These are phyloP conservation scores for Clarias gariepinus DNA, from an alignment of 2,113 vertebrate species.

Conservation along the genomic window DNA sequence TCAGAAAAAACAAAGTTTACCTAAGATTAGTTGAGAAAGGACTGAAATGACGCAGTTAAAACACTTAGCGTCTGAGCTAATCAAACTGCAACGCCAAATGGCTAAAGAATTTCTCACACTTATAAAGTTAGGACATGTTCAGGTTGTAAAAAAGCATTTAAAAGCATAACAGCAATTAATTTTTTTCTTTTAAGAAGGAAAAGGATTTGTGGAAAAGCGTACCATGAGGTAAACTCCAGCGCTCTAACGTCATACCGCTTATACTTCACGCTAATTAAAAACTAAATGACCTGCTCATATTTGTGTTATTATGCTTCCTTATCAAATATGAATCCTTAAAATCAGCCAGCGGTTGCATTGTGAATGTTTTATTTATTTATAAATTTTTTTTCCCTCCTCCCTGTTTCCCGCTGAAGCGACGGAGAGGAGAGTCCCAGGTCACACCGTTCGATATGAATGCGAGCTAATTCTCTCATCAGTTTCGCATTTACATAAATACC, in stretches of 20 bases:
- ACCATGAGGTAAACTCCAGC: neutral
- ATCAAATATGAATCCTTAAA: neutral
- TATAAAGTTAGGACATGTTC: too few species aligned
- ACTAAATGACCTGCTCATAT: neutral
- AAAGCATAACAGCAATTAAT: neutral
- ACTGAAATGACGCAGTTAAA: too few species aligned
- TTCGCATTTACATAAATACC: slow-evolving; percentile 51
- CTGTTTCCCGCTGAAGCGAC: neutral
- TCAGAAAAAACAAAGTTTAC: too few species aligned
- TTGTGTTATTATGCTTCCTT: neutral
- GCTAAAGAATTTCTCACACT: too few species aligned
- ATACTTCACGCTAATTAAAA: neutral
- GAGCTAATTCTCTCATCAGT: slow-evolving; percentile 44
- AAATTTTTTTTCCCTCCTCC: neutral
- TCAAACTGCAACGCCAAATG: too few species aligned
- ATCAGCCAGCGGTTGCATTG: neutral
- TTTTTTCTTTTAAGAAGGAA: neutral
- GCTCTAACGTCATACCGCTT: neutral
- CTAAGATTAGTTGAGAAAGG: too few species aligned
- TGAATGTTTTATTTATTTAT: neutral
- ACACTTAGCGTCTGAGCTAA: too few species aligned
- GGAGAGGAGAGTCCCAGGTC: neutral
- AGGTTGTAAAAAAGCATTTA: too few species aligned
- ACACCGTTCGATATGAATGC: slow-evolving; percentile 28
- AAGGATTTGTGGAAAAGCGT: neutral